A percentile compares a stretch with the other conserved stretches of the same genome.
Evolutionary conservation across 2,113 vertebrate genomes (phyloP).

Genomic region (Ranitomeya variabilis): DNA sequence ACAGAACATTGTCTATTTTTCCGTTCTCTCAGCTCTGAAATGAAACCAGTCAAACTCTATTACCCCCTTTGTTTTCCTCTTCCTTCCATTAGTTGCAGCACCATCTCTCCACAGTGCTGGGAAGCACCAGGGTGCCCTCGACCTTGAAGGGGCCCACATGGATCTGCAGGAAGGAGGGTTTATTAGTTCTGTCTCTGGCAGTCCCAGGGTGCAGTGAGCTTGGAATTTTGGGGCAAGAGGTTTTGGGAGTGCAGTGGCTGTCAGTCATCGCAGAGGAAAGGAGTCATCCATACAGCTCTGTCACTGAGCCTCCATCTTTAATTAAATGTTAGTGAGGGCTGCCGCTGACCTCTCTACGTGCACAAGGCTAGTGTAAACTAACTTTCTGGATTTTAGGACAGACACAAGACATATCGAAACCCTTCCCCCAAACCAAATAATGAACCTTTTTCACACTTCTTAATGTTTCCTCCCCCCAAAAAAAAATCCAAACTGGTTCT

Average conservation of each 20-base stretch:
- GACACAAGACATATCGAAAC: not conserved
- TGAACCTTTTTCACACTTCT: not conserved
- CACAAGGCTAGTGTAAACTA: not conserved
- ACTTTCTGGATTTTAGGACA: not conserved
- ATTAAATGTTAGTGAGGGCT: constrained; percentile 18
- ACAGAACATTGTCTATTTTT: not conserved
- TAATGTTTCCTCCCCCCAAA: not conserved
- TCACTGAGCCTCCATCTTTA: not conserved
- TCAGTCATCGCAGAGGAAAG: not conserved
- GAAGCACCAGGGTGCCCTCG: constrained; percentile 15
- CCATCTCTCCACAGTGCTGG: not conserved
- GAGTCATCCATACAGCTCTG: not conserved
- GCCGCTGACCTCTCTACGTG: not conserved
- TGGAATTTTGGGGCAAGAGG: constrained; percentile 41
- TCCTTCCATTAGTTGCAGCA: not conserved
- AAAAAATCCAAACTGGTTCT: not conserved
- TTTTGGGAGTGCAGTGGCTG: constrained; percentile 1
- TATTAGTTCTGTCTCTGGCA: constrained; percentile 34
- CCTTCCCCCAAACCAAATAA: not conserved
- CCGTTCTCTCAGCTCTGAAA: not conserved
- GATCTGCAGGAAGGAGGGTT: constrained; percentile 4
- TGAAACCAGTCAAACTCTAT: not conserved
- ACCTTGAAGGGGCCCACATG: constrained; percentile 21
- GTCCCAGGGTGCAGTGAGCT: not conserved
- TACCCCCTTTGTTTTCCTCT: not conserved